A percentile compares a stretch with the other conserved stretches of the same genome.
These are phyloP conservation scores for Aplysina aerophoba DNA, from an alignment of 37 sponge, comb jelly and placozoan species.

Conservation along the genomic window DNA sequence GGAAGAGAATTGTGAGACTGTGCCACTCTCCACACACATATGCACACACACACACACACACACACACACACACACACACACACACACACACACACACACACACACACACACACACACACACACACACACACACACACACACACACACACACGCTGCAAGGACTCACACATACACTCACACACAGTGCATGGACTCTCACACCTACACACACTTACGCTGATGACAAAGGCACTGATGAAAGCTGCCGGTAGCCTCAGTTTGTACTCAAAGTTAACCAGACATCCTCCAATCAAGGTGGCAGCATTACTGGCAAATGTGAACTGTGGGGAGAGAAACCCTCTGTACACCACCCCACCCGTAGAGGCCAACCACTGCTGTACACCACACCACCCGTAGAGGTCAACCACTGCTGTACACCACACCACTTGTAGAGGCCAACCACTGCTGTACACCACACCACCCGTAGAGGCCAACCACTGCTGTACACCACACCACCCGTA, in stretches of 20 bases:
- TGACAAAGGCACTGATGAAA: conserved; percentile 86
- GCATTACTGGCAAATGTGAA: conserved; percentile 95
- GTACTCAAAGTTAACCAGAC: conserved; percentile 73
- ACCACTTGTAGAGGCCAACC: no score
- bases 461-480: no score
- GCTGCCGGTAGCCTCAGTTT: conserved; percentile 78
- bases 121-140: not conserved
- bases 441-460: no score
- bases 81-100: no score
- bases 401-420: no score
- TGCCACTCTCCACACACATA: not conserved
- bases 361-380: no score
- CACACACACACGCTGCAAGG: not conserved
- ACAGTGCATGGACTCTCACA: no score
- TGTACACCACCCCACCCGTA: no score
- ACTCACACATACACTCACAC: not conserved
- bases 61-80: not conserved
- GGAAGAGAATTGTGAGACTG: not conserved
- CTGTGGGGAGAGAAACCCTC: no score
- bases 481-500: no score
- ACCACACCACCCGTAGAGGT: no score
- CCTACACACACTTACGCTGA: conserved; percentile 78
- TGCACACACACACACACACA: not conserved
- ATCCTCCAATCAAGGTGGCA: conserved; percentile 89
- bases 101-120: not conserved